These are phyloP conservation scores for Phragmatobia fuliginosa DNA, from an alignment of 2,888 invertebrate species.

Conservation along the genomic window DNA sequence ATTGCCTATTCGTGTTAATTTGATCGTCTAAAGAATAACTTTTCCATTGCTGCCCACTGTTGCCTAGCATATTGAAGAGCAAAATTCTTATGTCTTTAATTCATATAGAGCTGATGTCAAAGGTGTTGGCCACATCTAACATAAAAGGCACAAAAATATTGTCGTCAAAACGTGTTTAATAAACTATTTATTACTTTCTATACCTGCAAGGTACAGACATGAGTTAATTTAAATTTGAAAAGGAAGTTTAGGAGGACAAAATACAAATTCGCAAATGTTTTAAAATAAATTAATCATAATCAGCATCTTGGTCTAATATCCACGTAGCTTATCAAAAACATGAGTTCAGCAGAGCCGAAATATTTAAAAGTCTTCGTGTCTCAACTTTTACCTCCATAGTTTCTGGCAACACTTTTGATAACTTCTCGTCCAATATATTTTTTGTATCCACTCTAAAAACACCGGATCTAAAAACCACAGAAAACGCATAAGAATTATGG, in stretches of 20 bases:
- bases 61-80: too few species aligned
- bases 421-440: not conserved
- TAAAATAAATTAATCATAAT: not conserved
- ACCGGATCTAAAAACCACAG: slow-evolving; percentile 14
- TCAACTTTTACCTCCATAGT: not conserved
- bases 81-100: too few species aligned
- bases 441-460: slow-evolving; percentile 16
- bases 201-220: not conserved
- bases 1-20: too few species aligned
- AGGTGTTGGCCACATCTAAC: too few species aligned
- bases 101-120: too few species aligned
- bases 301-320: not conserved
- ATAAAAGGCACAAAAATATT: too few species aligned
- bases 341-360: not conserved
- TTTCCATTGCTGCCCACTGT: too few species aligned
- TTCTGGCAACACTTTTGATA: not conserved
- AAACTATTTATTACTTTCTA: not conserved
- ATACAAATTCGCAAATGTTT: not conserved
- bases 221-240: not conserved
- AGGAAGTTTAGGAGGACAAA: not conserved
- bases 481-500: not conserved
- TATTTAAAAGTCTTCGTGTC: not conserved
- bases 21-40: too few species aligned
- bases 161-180: not conserved
- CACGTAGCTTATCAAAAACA: not conserved